Percentiles rank a stretch among this genome's conserved stretches.
These are phyloP conservation scores for Premnoplex brunnescens DNA, from an alignment of 2,797 vertebrate genomes.

Conservation along the genomic window DNA sequence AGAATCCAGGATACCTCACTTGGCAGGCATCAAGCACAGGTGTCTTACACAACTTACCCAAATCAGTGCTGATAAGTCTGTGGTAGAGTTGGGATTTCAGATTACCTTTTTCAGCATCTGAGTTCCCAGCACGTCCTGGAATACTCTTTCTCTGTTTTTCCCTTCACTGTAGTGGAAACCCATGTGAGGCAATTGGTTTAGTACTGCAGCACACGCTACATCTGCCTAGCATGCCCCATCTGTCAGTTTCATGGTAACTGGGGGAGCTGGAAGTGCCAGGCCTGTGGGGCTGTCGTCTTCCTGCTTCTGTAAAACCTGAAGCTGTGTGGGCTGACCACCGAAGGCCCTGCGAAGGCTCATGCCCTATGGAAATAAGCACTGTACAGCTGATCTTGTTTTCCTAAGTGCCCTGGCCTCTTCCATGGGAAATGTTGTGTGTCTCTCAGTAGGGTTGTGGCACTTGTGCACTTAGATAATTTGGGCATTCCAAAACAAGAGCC, in stretches of 20 bases:
- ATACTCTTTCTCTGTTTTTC: not conserved
- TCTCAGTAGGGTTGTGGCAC: fast-evolving
- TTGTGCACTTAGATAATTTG: not conserved
- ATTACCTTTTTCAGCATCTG: not conserved
- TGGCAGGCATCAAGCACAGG: not conserved
- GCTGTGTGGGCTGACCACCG: fast-evolving
- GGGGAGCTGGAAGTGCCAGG: not conserved
- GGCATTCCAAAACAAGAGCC: not conserved
- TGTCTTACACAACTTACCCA: not conserved
- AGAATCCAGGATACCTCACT: not conserved
- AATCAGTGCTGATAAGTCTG: not conserved
- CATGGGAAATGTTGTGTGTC: fast-evolving
- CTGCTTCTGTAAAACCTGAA: not conserved
- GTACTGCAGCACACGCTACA: fast-evolving
- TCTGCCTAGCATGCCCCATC: fast-evolving
- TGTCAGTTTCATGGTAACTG: not conserved
- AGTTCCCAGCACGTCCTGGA: not conserved
- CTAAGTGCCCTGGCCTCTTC: not conserved
- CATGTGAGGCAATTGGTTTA: fast-evolving
- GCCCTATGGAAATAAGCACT: not conserved
- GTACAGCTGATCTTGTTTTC: not conserved
- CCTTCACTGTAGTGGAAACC: not conserved
- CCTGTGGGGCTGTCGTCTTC: fast-evolving
- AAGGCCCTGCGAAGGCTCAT: not conserved
- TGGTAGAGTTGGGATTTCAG: not conserved